Evolutionary conservation across 2,888 invertebrate species (phyloP).

Genomic region (Allolobophora icterica): DNA sequence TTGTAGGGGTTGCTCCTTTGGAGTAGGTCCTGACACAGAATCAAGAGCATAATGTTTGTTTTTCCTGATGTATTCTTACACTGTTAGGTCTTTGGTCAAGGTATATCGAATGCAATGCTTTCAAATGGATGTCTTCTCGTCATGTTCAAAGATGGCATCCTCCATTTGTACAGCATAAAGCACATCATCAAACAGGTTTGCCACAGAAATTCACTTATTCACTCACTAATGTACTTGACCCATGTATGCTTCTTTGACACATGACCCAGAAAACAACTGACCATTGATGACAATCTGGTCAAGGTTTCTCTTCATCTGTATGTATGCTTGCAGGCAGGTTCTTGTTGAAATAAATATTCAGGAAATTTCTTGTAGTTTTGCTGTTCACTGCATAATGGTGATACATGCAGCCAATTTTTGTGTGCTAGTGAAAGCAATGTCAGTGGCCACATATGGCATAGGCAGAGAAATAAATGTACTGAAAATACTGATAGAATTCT

Average conservation of each 20-base stretch:
- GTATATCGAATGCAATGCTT: not conserved
- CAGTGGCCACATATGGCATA: too few relatives aligned
- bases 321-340: too few relatives aligned
- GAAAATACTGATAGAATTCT: too few relatives aligned
- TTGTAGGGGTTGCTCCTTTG: not conserved
- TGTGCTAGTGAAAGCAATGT: too few relatives aligned
- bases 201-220: not conserved
- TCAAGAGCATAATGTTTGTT: not conserved
- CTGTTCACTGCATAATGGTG: too few relatives aligned
- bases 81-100: constrained; percentile 29
- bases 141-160: constrained; percentile 29
- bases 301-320: not conserved
- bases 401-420: too few relatives aligned
- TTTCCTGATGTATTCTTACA: not conserved
- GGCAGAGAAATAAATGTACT: too few relatives aligned
- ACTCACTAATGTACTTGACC: not conserved
- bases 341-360: too few relatives aligned
- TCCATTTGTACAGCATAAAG: constrained; percentile 22
- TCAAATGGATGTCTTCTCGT: constrained; percentile 25
- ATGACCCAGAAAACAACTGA: not conserved
- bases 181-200: constrained; percentile 20
- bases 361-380: too few relatives aligned
- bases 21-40: not conserved
- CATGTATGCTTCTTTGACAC: not conserved
- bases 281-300: not conserved